Evolutionary conservation across 2,797 vertebrate genomes (phyloP), one percentile per base, ranked within the genome.

Genomic region (Peromyscus aztecus): DNA sequence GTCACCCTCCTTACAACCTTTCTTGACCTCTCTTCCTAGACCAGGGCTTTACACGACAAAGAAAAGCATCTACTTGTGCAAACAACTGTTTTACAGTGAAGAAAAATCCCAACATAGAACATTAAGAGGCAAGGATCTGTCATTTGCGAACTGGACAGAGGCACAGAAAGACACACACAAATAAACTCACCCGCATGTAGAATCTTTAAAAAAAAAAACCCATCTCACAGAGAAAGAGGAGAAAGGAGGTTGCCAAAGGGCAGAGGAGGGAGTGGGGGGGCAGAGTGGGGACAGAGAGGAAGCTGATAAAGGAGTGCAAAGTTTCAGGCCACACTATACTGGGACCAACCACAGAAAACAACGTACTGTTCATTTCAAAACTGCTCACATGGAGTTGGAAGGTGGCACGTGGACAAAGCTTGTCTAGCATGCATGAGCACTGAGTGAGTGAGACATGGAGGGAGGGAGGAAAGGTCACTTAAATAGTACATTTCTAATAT

Each of bases 81-180:
- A 3, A 34, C 7, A 40, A 23, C 27, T 43, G 27, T 43, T 31
- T 55, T 31, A 43, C 11, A 55, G 71, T 3, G 37, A 37, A 16
- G 13, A 37, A 37, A 16, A 10, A 61, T 59, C 40, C 55, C 12
- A 76, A 55, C 4, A 52, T 1, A 27, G 17, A 78, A n/a, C 34
- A 78, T 49, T 0, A 94, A 63, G 81, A 96, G n/a, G 7, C 49
- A 93, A 71, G 43, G 59, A 77, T 46, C 1, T 84, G 80, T 37
- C 46, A 11, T 37, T 31, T 46, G 31, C 3, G 21, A 85, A 21
- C 12, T 24, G 31, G 29, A 23, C 46, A 5, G 37, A 59, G 73
- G 6, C 13, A 34, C 40, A 73, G 63, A 69, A 71, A 71, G 10
- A 29, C 19, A 17, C 4, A 55, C 9, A 75, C 23, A 34, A 29